phyloP scores from a whole-genome alignment of 2,113 vertebrate species.

The Panurus biarmicus region DNA sequence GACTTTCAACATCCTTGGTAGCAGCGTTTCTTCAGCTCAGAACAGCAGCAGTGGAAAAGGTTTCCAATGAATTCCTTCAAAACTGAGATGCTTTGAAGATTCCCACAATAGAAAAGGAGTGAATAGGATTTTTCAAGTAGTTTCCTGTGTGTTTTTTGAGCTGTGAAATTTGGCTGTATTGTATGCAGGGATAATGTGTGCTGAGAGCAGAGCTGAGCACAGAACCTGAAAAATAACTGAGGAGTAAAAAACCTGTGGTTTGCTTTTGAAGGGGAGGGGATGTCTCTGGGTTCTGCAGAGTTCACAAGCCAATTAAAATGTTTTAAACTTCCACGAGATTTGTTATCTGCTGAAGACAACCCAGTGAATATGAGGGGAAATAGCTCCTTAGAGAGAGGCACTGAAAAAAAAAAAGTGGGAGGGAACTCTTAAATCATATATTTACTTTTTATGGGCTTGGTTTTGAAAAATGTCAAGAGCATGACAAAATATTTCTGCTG shows the following conservation, averaged over 20 bases:
- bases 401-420: not conserved
- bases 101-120: constrained; percentile 29
- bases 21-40: constrained; percentile 20
- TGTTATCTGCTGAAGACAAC: not conserved
- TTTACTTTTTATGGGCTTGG: constrained; percentile 50
- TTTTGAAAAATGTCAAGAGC: constrained; percentile 59
- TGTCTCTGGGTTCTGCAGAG: not conserved
- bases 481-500: constrained; percentile 64
- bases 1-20: constrained; percentile 33
- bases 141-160: constrained; percentile 19
- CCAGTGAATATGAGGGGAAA: not conserved
- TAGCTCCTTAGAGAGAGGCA: not conserved
- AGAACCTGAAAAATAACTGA: not conserved
- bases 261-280: not conserved
- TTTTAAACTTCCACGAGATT: not conserved
- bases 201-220: not conserved
- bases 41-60: constrained; percentile 45
- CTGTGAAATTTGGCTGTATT: not conserved
- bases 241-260: not conserved
- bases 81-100: constrained; percentile 47
- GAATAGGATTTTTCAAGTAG: constrained; percentile 22
- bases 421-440: constrained; percentile 25
- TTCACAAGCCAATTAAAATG: constrained; percentile 12
- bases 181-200: not conserved
- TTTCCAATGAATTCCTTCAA: constrained; percentile 39